Conservation (phyloP, 1,140 invertebrate species). For the Pseudobourletiella spinata region DNA sequence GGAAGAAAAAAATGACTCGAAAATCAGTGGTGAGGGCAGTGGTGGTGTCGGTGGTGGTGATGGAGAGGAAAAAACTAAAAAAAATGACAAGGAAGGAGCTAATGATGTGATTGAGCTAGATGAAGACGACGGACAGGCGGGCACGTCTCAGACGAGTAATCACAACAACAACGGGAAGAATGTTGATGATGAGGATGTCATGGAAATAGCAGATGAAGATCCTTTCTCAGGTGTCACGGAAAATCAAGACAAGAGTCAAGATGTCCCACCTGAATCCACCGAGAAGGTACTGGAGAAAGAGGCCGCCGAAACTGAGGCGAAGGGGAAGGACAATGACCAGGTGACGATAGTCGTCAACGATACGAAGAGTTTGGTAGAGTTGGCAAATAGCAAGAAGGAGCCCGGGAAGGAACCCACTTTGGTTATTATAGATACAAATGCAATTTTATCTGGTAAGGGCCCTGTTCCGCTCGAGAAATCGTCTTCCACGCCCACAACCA, state of each 20-base stretch:
- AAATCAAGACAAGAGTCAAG: slow-evolving; percentile 1
- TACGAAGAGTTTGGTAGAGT: slow-evolving; percentile 61
- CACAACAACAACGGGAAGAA: background rate
- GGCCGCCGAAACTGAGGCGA: background rate
- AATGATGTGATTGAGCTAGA: slow-evolving; percentile 7
- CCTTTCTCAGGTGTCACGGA: slow-evolving; percentile 47
- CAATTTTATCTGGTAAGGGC: slow-evolving; percentile 55
- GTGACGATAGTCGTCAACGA: slow-evolving; percentile 59
- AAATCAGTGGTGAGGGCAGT: slow-evolving; percentile 1
- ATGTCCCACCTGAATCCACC: too few relatives aligned
- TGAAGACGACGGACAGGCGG: slow-evolving; percentile 3
- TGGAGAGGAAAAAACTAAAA: background rate
- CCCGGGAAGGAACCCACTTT: slow-evolving; percentile 64
- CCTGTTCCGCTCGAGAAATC: slow-evolving; percentile 46
- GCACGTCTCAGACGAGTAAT: background rate
- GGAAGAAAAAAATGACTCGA: background rate
- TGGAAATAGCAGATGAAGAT: slow-evolving; percentile 56
- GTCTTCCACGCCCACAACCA: slow-evolving; percentile 12
- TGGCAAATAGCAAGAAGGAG: slow-evolving; percentile 51
- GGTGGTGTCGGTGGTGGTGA: background rate
- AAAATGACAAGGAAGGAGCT: slow-evolving; percentile 5
- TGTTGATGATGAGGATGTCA: slow-evolving; percentile 36
- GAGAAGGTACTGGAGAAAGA: too few relatives aligned
- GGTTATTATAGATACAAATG: slow-evolving; percentile 69
- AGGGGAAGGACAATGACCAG: background rate